Evolutionary conservation across 1,140 invertebrate genomes (phyloP), one percentile per base, ranked within the genome.

Genomic region (Lethocerus indicus): DNA sequence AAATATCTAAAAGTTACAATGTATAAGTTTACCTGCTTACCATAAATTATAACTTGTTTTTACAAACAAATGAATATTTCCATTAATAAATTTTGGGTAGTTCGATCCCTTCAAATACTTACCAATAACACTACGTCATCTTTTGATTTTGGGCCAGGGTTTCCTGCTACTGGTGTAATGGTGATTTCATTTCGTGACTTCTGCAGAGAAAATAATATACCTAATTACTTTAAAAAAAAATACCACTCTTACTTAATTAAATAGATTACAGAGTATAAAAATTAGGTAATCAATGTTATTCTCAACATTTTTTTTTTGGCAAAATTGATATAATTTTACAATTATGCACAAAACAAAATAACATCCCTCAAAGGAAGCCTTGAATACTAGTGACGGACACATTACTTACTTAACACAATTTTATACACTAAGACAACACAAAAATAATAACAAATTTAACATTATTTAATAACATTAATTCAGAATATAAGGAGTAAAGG

Each of bases 141-240:
- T 52, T 61, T 60, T 23, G 54, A 49, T 50, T 57, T 59, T 62
- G 52, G 59, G 64, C 52, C 63, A 64, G 20, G 58, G 60, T 53
- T 64, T 61, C 42, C 61, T 60, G 56, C 63, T 60, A 73, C 71
- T 27, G 71, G 71, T 27, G 71, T 73, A 51, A 73, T 73, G 29
- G 71, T 73, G 48, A 73, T 70, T 61, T 72, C 70, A 47, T 68
- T 71, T 47, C 70, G 49, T 36, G 56, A 50, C 54, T 59, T 58
- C 59, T 62, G 53, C 18, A 56, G 56, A 46, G 27, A 47, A 37
- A 25, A 49, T 27, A 50, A 45, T 44, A 54, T 28, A 40, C 35
- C 28, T 49, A 49, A 53, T 32, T 50, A 26, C 36, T 42, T 23
- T 18, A 48, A 36, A 45, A 49, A 24, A 50, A 49, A 42, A 36